Percentiles rank a stretch among this genome's conserved stretches.
Evolutionary conservation across 1,140 invertebrate species (phyloP).

Genomic region (Drosophila equinoxialis): DNA sequence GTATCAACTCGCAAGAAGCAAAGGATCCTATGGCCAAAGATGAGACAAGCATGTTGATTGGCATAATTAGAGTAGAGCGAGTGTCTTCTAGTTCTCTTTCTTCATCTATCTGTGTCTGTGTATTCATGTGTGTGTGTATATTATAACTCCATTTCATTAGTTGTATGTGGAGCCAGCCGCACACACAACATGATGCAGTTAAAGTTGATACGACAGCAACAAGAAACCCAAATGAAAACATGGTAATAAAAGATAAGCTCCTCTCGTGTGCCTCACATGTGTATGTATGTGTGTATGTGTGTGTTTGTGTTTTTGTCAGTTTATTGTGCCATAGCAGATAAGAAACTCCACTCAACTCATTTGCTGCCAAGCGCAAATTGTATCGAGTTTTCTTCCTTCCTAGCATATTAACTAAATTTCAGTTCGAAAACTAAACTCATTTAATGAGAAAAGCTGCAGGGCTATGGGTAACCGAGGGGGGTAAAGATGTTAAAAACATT

Average conservation of each 20-base stretch:
- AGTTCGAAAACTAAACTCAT: conserved; percentile 76
- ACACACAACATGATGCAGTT: conserved; percentile 27
- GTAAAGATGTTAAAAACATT: not conserved
- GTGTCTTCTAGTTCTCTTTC: conserved; percentile 1
- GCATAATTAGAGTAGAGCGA: conserved; percentile 67
- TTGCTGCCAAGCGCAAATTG: conserved; percentile 68
- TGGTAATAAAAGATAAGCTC: conserved; percentile 76
- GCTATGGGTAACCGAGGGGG: not conserved
- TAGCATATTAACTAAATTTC: conserved; percentile 75
- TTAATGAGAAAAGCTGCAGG: conserved; percentile 41
- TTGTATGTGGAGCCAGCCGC: conserved; percentile 53
- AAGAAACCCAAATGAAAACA: conserved; percentile 65
- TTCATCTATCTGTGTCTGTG: too few relatives aligned
- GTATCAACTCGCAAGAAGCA: conserved; percentile 12
- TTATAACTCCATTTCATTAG: conserved; percentile 69
- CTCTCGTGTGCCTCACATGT: conserved; percentile 39
- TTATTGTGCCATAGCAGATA: conserved; percentile 59
- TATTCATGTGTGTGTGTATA: conserved; percentile 16
- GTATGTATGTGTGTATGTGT: not conserved
- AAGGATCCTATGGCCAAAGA: conserved; percentile 30
- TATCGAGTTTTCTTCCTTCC: conserved; percentile 55
- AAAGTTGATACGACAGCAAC: conserved; percentile 35
- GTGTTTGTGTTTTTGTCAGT: conserved; percentile 1
- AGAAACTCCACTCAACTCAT: conserved; percentile 65
- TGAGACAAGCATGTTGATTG: conserved; percentile 60